A percentile compares a stretch with the other conserved stretches of the same genome.
Conservation (phyloP, 2,113 vertebrate genomes). For the Pristiophorus japonicus region DNA sequence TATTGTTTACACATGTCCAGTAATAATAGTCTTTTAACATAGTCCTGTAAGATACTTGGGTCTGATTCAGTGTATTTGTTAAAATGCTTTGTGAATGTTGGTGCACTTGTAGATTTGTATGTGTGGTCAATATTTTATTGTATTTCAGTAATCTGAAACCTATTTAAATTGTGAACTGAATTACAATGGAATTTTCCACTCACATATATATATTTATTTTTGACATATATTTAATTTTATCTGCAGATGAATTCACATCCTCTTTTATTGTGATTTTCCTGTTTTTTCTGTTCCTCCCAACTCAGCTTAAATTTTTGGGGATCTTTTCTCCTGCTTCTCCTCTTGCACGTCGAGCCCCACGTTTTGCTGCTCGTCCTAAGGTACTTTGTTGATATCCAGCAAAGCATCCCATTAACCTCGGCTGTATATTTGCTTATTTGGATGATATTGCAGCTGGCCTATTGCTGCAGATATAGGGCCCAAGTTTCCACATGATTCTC, state of each 20-base stretch:
- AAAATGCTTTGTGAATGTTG: background rate
- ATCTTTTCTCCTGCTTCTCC: constrained; percentile 61
- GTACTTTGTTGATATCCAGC: constrained; percentile 50
- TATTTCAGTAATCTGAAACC: background rate
- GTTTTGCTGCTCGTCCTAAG: constrained; percentile 61
- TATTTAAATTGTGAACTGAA: background rate
- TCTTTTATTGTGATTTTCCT: constrained; percentile 35
- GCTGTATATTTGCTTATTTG: constrained; percentile 30
- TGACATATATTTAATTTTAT: constrained; percentile 19
- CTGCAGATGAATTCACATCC: constrained; percentile 3
- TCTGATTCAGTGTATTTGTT: background rate
- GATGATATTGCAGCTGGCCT: background rate
- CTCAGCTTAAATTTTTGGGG: constrained; percentile 66
- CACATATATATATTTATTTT: constrained; percentile 30
- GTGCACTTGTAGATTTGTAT: background rate
- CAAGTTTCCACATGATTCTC: too few relatives aligned
- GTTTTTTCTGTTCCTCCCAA: constrained; percentile 41
- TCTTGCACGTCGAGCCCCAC: constrained; percentile 55
- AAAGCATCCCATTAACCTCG: constrained; percentile 28
- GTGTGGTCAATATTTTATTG: background rate
- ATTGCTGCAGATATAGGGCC: constrained; percentile 13
- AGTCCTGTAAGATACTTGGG: background rate
- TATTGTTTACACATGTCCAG: background rate
- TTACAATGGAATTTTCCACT: constrained; percentile 19
- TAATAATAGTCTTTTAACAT: background rate